Evolutionary conservation across 2,888 invertebrate species (phyloP), one percentile per base, ranked within the genome.

Genomic region (Lutraria lutraria): DNA sequence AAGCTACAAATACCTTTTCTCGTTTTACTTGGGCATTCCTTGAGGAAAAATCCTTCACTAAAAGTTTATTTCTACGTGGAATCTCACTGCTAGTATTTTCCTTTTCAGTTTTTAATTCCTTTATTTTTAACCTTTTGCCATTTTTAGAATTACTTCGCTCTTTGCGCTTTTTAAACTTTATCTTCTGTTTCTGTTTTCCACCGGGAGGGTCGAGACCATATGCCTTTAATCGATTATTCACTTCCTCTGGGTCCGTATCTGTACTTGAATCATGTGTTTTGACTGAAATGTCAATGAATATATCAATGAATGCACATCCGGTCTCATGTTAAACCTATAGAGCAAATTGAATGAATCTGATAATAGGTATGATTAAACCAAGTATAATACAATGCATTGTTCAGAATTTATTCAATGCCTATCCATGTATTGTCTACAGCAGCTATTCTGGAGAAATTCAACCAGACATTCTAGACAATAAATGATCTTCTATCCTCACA

Each of bases 231-330:
- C 94, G 92, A 90, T 95, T 95, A 76, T 94, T 93, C 82, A 95
- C 95, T 88, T 96, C 96, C 91, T 96, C 96, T 72, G 95, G 95
- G 90, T 96, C 96, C 68, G 96, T 96, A 87, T 96, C 96, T 82
- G 96, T 96, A 93, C 96, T 96, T 12, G 96, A 95, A 92, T 96
- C 91, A 83, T 92, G 90, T 1, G 88, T 53, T 76, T 85, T 89
- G 43, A 89, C 91, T 91, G 89, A 80, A 89, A 89, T n/a, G 16
- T n/a, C 19, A 68, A 81, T 53, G 52, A 15, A 25, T 19, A 15
- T 53, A 12, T 79, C 34, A 34, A 43, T 19, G 15, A 34, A 79
- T 43, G 31, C 79, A 34, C 15, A 1, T 43, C 34, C 16, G 3
- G 21, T 43, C 16, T 31, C 31, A 79, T 34, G 12, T 19, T 52